These are phyloP conservation scores for Sparus aurata DNA, from an alignment of 2,797 vertebrate species.

Conservation along the genomic window DNA sequence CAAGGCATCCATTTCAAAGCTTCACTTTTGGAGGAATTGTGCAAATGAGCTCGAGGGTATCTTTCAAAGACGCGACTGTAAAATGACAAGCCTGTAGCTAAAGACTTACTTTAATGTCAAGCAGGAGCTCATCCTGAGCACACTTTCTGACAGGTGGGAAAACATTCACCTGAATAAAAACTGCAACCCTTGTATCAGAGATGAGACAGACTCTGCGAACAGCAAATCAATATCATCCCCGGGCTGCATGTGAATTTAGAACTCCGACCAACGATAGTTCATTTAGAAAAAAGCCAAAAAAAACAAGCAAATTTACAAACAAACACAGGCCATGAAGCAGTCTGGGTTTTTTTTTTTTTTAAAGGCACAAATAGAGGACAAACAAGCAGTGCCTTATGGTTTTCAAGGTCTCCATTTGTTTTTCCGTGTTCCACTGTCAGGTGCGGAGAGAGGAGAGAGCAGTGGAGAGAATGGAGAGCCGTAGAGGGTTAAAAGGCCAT, in stretches of 20 bases:
- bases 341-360: background rate
- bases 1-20: background rate
- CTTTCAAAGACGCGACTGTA: conserved; percentile 33
- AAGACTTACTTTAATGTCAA: conserved; percentile 62
- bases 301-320: conserved; percentile 62
- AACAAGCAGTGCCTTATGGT: conserved; percentile 84
- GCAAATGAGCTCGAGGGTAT: conserved; percentile 31
- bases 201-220: conserved; percentile 75
- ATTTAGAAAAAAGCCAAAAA: conserved; percentile 51
- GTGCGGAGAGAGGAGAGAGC: conserved; percentile 63
- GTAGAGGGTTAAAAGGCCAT: conserved; percentile 82
- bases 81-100: conserved; percentile 48
- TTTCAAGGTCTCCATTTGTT: conserved; percentile 88
- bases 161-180: conserved; percentile 75
- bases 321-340: conserved; percentile 54
- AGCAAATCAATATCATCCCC: conserved; percentile 84
- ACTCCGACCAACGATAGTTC: conserved; percentile 57
- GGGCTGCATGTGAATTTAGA: conserved; percentile 73
- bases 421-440: conserved; percentile 84
- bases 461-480: conserved; percentile 69
- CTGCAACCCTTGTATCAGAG: conserved; percentile 67
- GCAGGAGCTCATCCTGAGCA: conserved; percentile 53
- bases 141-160: conserved; percentile 80
- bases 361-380: conserved; percentile 75
- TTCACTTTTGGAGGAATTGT: conserved; percentile 4